phyloP scores from a whole-genome alignment of 2,888 invertebrate species.

The Apamea anceps region DNA sequence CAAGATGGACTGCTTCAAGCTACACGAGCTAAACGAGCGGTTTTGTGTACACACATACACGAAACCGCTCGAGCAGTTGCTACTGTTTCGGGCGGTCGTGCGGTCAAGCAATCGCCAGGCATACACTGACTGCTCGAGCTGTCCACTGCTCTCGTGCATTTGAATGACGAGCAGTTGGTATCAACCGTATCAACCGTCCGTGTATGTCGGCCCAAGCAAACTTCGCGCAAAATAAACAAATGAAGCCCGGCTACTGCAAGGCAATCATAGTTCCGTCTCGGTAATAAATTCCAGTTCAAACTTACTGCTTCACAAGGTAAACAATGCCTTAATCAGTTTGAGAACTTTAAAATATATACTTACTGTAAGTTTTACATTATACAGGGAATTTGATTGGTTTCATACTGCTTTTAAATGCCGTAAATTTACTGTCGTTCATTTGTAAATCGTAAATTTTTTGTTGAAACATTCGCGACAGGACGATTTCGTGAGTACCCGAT shows the following conservation, averaged over 20 bases:
- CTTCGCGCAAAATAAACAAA: not conserved
- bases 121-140: no score
- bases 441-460: not conserved
- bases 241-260: slow-evolving; percentile 10
- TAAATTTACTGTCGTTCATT: not conserved
- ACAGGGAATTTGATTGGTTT: not conserved
- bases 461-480: not conserved
- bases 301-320: not conserved
- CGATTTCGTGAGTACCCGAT: not conserved
- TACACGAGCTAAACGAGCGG: no score
- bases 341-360: not conserved
- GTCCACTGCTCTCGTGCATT: no score
- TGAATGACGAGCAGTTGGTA: no score
- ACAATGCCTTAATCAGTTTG: not conserved
- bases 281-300: not conserved
- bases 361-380: not conserved
- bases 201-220: not conserved
- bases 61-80: no score
- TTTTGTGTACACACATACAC: no score
- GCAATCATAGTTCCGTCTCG: slow-evolving; percentile 7
- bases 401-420: not conserved
- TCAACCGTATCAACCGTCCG: no score
- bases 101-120: no score
- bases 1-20: no score
- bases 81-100: no score